Base-by-base conservation (phyloP, 2,797 vertebrate genomes). In the Enoplosus armatus region DNA sequence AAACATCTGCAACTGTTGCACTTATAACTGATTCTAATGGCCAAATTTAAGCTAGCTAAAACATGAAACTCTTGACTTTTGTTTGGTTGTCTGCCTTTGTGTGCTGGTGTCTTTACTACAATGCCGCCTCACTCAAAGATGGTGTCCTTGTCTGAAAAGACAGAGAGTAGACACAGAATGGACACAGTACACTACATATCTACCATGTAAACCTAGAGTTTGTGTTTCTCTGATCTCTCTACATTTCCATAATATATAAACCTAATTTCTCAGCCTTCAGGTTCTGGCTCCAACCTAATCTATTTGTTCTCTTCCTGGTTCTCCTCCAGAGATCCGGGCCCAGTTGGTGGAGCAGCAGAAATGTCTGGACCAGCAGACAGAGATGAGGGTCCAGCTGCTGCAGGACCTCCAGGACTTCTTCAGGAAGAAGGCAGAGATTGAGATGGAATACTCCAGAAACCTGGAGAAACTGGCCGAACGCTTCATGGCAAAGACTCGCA, bases 361-460 rank as follows among this genome's bases (percentile, higher is more conserved):
- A 98, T 99, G 98, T 90, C 93, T 99, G 90, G 98, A 99, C 92
- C 98, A 99, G 91, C 98, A 99, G 93, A 99, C 98, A 0, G 98
- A 99, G 87, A 98, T 99, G 97, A 95, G 98, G 88, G 97, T 98
- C 77, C 98, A 99, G 89, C 97, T 99, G 77, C 96, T 99, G 74
- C 97, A 99, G 92, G 98, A 98, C 89, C 96, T 99, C 29, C 98
- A 99, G 92, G 98, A 99, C 90, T 99, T 99, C 95, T 99, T 99
- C 95, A 96, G 98, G 75, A 99, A 99, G 94, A 99, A 99, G 90
- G 95, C 98, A 0, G 98, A 99, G 94, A 99, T 99, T 72, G 98
- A 99, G 92, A 98, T 97, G 58, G 98, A 99, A 72, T 99, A 99
- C 90, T 99, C 98, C 20, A 96, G 98, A 62, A 99, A 98, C 90